A percentile compares a stretch with the other conserved stretches of the same genome.
phyloP scores from a whole-genome alignment of 2,888 invertebrate genomes.

The Catocala nupta region DNA sequence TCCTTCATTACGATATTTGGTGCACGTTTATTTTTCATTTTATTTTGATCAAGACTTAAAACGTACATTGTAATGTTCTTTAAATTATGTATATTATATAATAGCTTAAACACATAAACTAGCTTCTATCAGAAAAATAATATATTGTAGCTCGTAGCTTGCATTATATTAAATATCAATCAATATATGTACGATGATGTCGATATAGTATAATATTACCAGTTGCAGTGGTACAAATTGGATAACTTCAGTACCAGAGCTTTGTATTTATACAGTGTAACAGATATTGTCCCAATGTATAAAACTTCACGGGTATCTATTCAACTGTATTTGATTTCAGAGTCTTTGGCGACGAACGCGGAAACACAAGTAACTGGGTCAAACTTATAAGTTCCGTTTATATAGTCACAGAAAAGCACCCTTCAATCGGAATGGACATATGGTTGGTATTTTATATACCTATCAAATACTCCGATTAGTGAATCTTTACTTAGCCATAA shows the following conservation, averaged over 20 bases:
- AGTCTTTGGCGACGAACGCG: not conserved
- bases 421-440: not conserved
- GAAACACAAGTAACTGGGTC: slow-evolving; percentile 7
- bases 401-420: not conserved
- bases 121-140: no score
- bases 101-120: no score
- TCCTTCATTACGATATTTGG: slow-evolving; percentile 37
- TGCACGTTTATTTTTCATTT: slow-evolving; percentile 44
- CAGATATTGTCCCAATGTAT: not conserved
- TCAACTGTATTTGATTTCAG: slow-evolving; percentile 1
- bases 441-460: slow-evolving; percentile 1
- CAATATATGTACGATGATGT: slow-evolving; percentile 16
- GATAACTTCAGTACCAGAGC: not conserved
- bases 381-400: slow-evolving; percentile 6
- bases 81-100: no score
- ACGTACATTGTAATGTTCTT: no score
- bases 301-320: not conserved
- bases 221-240: not conserved
- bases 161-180: no score
- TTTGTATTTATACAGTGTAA: not conserved
- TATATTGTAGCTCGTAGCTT: no score
- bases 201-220: slow-evolving; percentile 14
- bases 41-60: no score
- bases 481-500: not conserved
- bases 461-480: not conserved